Conservation (phyloP, 2,888 invertebrate genomes). For the Sinohyriopsis cumingii region DNA sequence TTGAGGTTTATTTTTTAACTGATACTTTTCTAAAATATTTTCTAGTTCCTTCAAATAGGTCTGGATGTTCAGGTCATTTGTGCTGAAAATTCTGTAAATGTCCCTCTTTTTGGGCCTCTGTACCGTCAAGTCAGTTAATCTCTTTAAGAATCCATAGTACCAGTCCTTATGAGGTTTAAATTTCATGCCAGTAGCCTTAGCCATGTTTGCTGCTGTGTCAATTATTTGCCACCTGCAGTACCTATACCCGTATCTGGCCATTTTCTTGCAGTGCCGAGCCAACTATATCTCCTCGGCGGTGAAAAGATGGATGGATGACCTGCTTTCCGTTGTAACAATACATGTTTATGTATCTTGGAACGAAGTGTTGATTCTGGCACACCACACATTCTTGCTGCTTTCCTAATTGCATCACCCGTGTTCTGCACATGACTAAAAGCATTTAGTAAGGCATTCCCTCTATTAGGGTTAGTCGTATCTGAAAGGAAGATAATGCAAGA, state of each 20-base stretch:
- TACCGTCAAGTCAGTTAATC: slow-evolving; percentile 18
- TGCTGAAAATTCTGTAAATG: slow-evolving; percentile 15
- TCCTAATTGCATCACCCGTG: slow-evolving; percentile 6
- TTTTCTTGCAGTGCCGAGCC: slow-evolving; percentile 5
- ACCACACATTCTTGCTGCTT: slow-evolving; percentile 8
- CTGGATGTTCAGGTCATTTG: slow-evolving; percentile 7
- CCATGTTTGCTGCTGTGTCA: too few relatives aligned
- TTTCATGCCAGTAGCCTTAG: too few relatives aligned
- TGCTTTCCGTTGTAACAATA: background rate
- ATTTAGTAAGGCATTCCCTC: background rate
- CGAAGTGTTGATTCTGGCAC: slow-evolving; percentile 10
- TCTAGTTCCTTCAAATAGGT: slow-evolving; percentile 11
- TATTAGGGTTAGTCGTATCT: too few relatives aligned
- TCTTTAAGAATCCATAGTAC: slow-evolving; percentile 21
- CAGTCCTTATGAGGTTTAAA: slow-evolving; percentile 16
- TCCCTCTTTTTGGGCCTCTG: slow-evolving; percentile 15
- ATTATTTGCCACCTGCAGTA: too few relatives aligned
- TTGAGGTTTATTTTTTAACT: slow-evolving; percentile 13
- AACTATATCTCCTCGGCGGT: slow-evolving; percentile 1
- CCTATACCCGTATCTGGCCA: background rate
- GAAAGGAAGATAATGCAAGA: too few relatives aligned
- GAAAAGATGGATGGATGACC: slow-evolving; percentile 3
- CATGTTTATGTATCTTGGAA: background rate
- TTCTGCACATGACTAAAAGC: slow-evolving; percentile 8
- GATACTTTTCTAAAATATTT: slow-evolving; percentile 9